phyloP scores from a whole-genome alignment of 2,888 invertebrate species.

The Mythimna ferrago region DNA sequence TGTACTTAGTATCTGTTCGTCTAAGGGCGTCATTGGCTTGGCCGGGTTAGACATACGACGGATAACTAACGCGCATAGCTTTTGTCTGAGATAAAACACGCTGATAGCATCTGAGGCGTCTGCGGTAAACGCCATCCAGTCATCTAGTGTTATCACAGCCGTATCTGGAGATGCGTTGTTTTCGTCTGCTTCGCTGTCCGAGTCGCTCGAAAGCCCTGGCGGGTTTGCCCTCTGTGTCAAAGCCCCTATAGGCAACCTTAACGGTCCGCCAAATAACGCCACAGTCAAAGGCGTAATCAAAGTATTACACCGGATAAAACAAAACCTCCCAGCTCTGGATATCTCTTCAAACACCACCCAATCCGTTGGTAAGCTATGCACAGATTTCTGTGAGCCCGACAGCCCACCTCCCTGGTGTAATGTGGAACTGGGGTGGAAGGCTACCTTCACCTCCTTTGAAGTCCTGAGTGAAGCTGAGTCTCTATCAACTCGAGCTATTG shows the following conservation, averaged over 20 bases:
- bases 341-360: constrained; percentile 98
- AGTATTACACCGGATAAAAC: constrained; percentile 95
- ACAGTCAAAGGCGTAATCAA: constrained; percentile 95
- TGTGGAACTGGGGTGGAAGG: constrained; percentile 92
- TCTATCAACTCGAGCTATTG: constrained; percentile 94
- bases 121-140: constrained; percentile 94
- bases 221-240: constrained; percentile 85
- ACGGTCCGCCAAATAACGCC: constrained; percentile 94
- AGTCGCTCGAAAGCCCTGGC: constrained; percentile 86
- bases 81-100: constrained; percentile 93
- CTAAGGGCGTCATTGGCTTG: constrained; percentile 90
- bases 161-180: constrained; percentile 80
- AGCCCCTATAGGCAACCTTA: constrained; percentile 89
- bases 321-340: constrained; percentile 92
- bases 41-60: constrained; percentile 91
- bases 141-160: constrained; percentile 92
- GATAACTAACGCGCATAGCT: constrained; percentile 93
- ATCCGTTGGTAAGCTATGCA: constrained; percentile 92
- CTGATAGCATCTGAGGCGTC: constrained; percentile 92
- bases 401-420: constrained; percentile 90
- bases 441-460: constrained; percentile 90
- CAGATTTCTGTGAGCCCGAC: constrained; percentile 76
- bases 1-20: constrained; percentile 93
- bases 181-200: constrained; percentile 86
- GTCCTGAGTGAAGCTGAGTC: constrained; percentile 92